A percentile compares a stretch with the other conserved stretches of the same genome.
phyloP scores from a whole-genome alignment of 1,140 invertebrate genomes.

The Melipona quadrifasciata region DNA sequence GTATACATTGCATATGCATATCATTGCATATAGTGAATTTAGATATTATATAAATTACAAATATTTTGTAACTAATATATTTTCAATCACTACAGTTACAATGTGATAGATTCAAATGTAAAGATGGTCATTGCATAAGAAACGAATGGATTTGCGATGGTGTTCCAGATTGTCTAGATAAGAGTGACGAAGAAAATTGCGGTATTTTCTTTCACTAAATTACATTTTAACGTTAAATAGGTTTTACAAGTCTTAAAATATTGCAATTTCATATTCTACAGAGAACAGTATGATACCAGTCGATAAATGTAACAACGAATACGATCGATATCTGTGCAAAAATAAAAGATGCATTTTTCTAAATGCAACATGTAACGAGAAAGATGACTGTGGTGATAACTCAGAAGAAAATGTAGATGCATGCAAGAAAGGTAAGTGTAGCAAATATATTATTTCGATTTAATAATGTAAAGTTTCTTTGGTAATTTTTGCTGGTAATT shows the following conservation, averaged over 20 bases:
- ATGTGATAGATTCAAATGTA: conserved; percentile 82
- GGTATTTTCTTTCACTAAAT: conserved; percentile 73
- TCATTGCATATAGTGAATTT: background rate
- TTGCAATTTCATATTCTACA: conserved; percentile 17
- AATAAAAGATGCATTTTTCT: conserved; percentile 86
- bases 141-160: conserved; percentile 86
- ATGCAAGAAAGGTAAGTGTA: conserved; percentile 79
- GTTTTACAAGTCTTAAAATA: background rate
- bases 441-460: too few relatives aligned
- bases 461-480: background rate
- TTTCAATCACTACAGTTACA: conserved; percentile 51
- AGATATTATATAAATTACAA: background rate
- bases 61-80: background rate
- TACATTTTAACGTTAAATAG: background rate
- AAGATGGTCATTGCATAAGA: conserved; percentile 84
- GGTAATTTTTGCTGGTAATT: background rate
- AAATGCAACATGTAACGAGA: conserved; percentile 86
- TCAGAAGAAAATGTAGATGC: conserved; percentile 85
- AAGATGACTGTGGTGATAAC: conserved; percentile 89
- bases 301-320: conserved; percentile 77
- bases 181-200: conserved; percentile 86
- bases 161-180: conserved; percentile 85
- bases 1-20: background rate
- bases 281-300: conserved; percentile 56
- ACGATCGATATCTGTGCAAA: conserved; percentile 83